Evolutionary conservation across 1,140 invertebrate genomes (phyloP).

Genomic region (Dufourea novaeangliae): DNA sequence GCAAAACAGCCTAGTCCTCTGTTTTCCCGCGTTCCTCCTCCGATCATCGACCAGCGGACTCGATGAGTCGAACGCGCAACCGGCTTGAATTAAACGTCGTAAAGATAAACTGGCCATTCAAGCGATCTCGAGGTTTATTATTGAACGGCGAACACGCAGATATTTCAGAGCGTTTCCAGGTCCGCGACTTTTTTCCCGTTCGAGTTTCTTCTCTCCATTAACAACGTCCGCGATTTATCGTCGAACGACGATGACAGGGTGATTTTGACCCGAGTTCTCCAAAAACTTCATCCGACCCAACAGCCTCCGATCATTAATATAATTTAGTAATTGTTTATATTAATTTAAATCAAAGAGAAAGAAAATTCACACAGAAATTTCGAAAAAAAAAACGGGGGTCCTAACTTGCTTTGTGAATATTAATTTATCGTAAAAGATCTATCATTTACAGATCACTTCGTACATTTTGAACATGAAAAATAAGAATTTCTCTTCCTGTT

Average conservation of each 20-base stretch:
- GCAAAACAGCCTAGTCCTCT: not conserved
- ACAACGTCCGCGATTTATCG: not conserved
- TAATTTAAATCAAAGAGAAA: no score
- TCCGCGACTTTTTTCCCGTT: constrained; percentile 49
- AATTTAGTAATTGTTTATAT: no score
- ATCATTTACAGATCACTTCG: no score
- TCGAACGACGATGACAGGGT: no score
- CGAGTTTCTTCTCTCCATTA: not conserved
- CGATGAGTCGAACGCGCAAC: not conserved
- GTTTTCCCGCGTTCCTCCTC: not conserved
- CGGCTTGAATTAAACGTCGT: constrained; percentile 35
- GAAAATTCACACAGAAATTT: not conserved
- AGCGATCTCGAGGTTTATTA: constrained; percentile 61
- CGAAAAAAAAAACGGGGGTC: no score
- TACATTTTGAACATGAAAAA: no score
- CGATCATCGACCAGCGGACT: not conserved
- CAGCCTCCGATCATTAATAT: no score
- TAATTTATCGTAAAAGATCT: no score
- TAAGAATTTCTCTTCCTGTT: constrained; percentile 63
- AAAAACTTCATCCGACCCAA: no score
- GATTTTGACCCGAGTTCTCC: no score
- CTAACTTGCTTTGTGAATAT: no score
- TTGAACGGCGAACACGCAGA: constrained; percentile 47
- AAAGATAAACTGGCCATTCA: constrained; percentile 49
- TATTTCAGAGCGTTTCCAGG: constrained; percentile 60